Percentiles rank a stretch among this genome's conserved stretches.
Conservation (phyloP, 2,113 vertebrate genomes). For the Bujurquina vittata region DNA sequence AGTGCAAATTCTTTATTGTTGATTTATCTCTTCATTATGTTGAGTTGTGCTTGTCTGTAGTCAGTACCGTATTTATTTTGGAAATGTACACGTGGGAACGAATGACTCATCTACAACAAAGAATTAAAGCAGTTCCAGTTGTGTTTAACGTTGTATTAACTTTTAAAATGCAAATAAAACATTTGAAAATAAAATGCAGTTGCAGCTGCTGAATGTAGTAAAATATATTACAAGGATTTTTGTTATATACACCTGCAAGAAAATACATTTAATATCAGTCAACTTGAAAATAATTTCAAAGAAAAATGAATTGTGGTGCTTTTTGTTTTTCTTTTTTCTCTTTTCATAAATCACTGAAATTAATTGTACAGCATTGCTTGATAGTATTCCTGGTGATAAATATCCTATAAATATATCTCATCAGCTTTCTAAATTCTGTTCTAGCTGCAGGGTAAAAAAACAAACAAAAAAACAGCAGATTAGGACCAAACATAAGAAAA, state of each 20-base stretch:
- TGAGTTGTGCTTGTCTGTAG: not conserved
- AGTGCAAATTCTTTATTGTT: not conserved
- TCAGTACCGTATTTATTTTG: not conserved
- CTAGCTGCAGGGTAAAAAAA: not conserved
- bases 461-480: too few relatives aligned
- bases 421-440: not conserved
- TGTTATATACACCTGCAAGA: not conserved
- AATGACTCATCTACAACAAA: not conserved
- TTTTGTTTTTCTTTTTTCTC: too few relatives aligned
- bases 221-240: not conserved
- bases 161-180: too few relatives aligned
- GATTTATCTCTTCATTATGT: not conserved
- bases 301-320: not conserved
- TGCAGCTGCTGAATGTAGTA: not conserved
- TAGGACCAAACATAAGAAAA: not conserved
- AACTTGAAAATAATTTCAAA: not conserved
- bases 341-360: too few relatives aligned
- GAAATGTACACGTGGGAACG: not conserved
- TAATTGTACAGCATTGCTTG: too few relatives aligned
- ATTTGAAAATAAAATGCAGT: too few relatives aligned
- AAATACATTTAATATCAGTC: not conserved
- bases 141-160: too few relatives aligned
- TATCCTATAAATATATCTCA: too few relatives aligned
- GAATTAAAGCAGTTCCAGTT: too few relatives aligned
- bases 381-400: too few relatives aligned